phyloP scores from a whole-genome alignment of 1,140 invertebrate genomes.

The Neodiprion lecontei region DNA sequence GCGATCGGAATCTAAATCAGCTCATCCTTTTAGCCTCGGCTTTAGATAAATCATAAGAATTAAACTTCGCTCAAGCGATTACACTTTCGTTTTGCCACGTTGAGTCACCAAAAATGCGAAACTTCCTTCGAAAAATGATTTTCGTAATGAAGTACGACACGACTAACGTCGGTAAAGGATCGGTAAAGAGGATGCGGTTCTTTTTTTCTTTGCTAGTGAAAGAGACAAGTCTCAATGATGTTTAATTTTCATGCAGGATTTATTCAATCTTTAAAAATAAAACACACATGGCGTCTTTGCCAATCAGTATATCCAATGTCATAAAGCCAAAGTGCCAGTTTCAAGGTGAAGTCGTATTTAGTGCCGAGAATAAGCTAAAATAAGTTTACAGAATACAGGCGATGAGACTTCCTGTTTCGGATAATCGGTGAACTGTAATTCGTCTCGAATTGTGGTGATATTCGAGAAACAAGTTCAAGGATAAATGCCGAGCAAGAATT shows the following conservation, averaged over 20 bases:
- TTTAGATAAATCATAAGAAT: no score
- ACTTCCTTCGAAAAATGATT: no score
- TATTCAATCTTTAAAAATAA: conserved; percentile 55
- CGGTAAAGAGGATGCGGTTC: not conserved
- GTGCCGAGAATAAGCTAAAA: not conserved
- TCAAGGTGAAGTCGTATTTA: not conserved
- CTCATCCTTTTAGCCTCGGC: no score
- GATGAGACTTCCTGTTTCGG: conserved; percentile 29
- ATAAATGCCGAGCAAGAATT: conserved; percentile 22
- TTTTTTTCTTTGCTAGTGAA: not conserved
- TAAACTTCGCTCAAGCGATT: no score
- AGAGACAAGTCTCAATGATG: not conserved
- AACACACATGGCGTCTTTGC: conserved; percentile 41
- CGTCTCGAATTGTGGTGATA: conserved; percentile 49
- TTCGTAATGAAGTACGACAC: no score
- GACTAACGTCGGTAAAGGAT: no score
- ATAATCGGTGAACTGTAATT: conserved; percentile 35
- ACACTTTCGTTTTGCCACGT: no score
- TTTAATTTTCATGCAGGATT: conserved; percentile 46
- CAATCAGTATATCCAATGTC: conserved; percentile 30
- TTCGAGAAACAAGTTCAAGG: conserved; percentile 38
- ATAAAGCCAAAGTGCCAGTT: conserved; percentile 32
- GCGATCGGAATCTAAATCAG: no score
- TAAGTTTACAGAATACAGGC: conserved; percentile 38
- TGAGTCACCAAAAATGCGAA: no score